A percentile compares a stretch with the other conserved stretches of the same genome.
These are phyloP conservation scores for Andrena bicolor DNA, from an alignment of 2,888 invertebrate genomes.

Conservation along the genomic window DNA sequence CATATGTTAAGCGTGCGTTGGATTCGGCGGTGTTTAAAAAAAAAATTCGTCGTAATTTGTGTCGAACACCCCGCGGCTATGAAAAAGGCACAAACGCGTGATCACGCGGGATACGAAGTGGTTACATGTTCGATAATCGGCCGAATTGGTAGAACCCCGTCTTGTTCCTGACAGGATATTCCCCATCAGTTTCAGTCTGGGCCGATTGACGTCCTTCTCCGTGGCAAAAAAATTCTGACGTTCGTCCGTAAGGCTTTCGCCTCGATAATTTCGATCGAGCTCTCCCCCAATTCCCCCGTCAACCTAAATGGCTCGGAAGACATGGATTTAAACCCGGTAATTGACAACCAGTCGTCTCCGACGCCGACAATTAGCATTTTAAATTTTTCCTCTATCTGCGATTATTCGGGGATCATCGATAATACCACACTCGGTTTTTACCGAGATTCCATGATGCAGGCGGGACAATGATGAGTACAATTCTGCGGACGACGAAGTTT, in stretches of 20 bases:
- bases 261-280: constrained; percentile 68
- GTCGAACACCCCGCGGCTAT: constrained; percentile 1
- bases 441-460: neutral
- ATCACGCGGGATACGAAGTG: neutral
- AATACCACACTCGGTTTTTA: neutral
- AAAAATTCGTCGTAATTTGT: neutral
- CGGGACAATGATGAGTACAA: neutral
- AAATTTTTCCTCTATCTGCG: neutral
- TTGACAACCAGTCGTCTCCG: constrained; percentile 9
- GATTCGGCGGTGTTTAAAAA: neutral
- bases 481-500: neutral
- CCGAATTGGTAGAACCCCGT: constrained; percentile 53
- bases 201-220: constrained; percentile 45
- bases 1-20: neutral
- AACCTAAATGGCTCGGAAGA: constrained; percentile 15
- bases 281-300: constrained; percentile 23
- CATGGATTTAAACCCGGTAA: constrained; percentile 34
- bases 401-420: constrained; percentile 3
- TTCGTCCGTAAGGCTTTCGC: constrained; percentile 53
- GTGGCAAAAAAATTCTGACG: constrained; percentile 50
- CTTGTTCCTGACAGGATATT: constrained; percentile 70
- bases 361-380: constrained; percentile 36
- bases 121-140: constrained; percentile 58
- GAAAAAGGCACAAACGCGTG: neutral
- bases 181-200: constrained; percentile 57